Evolutionary conservation across 2,797 vertebrate species (phyloP).

Genomic region (Amblyraja radiata): DNA sequence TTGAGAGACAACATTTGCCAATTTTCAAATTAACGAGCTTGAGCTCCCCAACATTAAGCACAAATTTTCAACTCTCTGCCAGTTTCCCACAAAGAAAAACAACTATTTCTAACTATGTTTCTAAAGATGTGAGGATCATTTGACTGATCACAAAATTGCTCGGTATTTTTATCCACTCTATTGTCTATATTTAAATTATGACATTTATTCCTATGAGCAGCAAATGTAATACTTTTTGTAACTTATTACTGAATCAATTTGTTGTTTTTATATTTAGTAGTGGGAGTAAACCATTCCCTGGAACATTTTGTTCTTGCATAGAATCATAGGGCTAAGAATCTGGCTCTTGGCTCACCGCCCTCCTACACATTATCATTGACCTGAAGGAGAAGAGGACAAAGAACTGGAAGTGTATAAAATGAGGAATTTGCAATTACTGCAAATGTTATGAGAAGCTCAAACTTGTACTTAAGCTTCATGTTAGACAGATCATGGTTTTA

Average conservation of each 20-base stretch:
- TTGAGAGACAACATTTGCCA: too few relatives aligned
- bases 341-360: neutral
- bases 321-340: neutral
- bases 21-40: neutral
- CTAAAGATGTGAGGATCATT: neutral
- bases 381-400: neutral
- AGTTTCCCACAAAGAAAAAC: neutral
- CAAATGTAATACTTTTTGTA: neutral
- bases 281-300: conserved; percentile 19
- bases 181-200: neutral
- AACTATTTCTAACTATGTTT: neutral
- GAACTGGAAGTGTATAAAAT: conserved; percentile 14
- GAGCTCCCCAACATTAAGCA: neutral
- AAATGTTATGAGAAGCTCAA: neutral
- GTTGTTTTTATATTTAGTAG: conserved; percentile 26
- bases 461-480: neutral
- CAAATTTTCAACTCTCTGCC: neutral
- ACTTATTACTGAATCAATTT: neutral
- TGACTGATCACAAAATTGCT: neutral
- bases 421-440: neutral
- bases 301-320: conserved; percentile 22
- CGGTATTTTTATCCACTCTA: neutral
- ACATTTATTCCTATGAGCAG: neutral
- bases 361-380: conserved; percentile 11
- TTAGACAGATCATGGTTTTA: conserved; percentile 26